phyloP scores from a whole-genome alignment of 2,113 vertebrate species.

The Coturnix japonica region DNA sequence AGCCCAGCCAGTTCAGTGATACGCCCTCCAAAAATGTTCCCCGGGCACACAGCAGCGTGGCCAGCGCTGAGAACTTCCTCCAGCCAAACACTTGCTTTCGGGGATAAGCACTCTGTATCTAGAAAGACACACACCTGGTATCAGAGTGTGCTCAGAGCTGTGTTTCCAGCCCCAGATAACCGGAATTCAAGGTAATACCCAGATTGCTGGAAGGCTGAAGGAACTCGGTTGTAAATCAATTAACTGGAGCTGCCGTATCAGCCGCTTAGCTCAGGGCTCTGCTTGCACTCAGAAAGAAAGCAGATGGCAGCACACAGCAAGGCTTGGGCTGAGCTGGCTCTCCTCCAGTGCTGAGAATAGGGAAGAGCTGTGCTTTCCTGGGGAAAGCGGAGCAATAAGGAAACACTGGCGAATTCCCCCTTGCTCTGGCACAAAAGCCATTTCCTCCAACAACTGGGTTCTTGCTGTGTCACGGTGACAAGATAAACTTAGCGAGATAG shows the following conservation, averaged over 20 bases:
- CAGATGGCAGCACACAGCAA: neutral
- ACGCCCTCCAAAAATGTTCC: neutral
- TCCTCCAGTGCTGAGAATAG: neutral
- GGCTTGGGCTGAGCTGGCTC: neutral
- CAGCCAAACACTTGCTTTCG: neutral
- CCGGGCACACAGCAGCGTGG: neutral
- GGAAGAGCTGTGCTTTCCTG: neutral
- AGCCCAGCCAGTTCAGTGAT: neutral
- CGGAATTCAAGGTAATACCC: accelerated
- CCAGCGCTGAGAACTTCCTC: neutral
- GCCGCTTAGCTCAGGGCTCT: accelerated
- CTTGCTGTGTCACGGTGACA: neutral
- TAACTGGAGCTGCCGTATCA: accelerated
- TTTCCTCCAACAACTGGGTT: neutral
- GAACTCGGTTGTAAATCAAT: accelerated
- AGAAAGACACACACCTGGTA: accelerated
- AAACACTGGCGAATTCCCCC: neutral
- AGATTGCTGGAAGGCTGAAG: neutral
- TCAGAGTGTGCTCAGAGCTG: accelerated
- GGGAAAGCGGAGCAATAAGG: neutral
- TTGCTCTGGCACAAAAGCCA: neutral
- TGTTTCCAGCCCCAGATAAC: accelerated
- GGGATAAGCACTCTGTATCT: neutral
- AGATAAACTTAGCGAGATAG: neutral
- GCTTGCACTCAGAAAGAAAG: neutral